Base-by-base conservation (phyloP, 2,113 vertebrate species). In the Pogona vitticeps region DNA sequence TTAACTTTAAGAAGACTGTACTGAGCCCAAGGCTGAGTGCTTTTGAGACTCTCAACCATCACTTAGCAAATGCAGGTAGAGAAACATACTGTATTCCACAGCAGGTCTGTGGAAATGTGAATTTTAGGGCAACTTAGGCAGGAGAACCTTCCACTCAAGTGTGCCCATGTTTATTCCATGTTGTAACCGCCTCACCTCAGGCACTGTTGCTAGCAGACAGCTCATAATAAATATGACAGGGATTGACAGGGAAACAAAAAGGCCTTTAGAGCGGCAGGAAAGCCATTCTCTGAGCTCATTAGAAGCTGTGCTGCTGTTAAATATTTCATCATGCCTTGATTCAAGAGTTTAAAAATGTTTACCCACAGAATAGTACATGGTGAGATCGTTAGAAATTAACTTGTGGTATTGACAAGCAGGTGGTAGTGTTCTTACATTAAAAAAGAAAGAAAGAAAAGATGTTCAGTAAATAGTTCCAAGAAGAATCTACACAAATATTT, bases 311-410 rank as follows among this genome's bases (percentile, higher is more conserved):
- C 76, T 70, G 42, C 33, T 77, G 46, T 59, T 77, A 42, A 59
- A 18, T 77, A 77, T 38, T 61, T 68, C 80, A 58, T 61, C 46
- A 28, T 46, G 33, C 38, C 58, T 61, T 18, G 56, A 80, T 72
- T 86, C 77, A 80, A 63, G 56, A 80, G 56, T 42, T 77, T 83
- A 9, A 76, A 83, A 70, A 83, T 59, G 59, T 83, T 83, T 87
- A 77, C 33, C 63, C 18, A 58, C 26, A 18, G 33, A 40, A 70
- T 20, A 58, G 58, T 77, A 3, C 26, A 13, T 59, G 72, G 72
- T 70, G 72, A 33, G 46, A 76, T 40, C 17, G 31, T 58, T 76
- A 68, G 12, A 59, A 26, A 56, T 38, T 40, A 28, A 70, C 3
- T 56, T 42, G 61, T 9, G 21, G 10, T 58, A 68, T 21, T 13